phyloP scores from a whole-genome alignment of 2,888 invertebrate species.

The Therioaphis trifolii region DNA sequence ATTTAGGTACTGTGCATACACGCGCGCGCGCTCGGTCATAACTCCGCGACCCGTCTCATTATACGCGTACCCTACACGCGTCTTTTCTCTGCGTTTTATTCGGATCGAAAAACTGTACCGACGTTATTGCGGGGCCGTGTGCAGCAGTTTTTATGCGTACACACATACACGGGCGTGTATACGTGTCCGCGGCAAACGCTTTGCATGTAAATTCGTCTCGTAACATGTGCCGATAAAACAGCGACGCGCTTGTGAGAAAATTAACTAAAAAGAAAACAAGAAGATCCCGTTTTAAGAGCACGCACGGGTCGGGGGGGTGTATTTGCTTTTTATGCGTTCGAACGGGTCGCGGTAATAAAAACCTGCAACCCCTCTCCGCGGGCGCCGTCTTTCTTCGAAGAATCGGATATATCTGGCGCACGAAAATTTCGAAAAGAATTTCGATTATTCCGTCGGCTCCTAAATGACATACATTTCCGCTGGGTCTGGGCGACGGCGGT shows the following conservation, averaged over 20 bases:
- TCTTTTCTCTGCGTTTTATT: no score
- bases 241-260: conserved; percentile 42
- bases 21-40: conserved; percentile 6
- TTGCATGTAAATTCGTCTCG: conserved; percentile 59
- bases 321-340: background rate
- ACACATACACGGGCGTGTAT: background rate
- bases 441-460: conserved; percentile 51
- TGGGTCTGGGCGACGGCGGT: background rate
- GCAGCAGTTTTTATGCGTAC: background rate
- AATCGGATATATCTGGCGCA: conserved; percentile 51
- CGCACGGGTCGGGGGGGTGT: background rate
- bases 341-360: background rate
- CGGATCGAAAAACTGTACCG: conserved; percentile 7
- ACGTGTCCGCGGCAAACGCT: conserved; percentile 21
- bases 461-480: conserved; percentile 36
- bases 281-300: conserved; percentile 1
- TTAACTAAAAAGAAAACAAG: conserved; percentile 54
- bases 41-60: conserved; percentile 33
- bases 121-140: background rate
- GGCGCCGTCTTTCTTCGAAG: background rate
- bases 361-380: background rate
- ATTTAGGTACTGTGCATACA: no score
- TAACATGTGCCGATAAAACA: conserved; percentile 57
- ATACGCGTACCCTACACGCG: background rate
- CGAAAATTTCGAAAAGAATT: conserved; percentile 54